Evolutionary conservation across 2,888 invertebrate species (phyloP).

Genomic region (Lycaena phlaeas): DNA sequence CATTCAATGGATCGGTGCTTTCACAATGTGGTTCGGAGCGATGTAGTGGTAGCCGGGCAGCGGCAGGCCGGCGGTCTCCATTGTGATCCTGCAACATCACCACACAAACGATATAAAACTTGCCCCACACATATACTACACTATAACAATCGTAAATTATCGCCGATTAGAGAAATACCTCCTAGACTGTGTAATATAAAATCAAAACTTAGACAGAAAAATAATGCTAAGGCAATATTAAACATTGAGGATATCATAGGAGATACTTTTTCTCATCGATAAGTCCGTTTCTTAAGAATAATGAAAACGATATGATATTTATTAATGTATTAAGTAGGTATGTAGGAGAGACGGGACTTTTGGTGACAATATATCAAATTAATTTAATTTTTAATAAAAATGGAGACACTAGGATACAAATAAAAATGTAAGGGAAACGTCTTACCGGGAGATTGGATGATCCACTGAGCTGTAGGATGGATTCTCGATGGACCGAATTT

Average conservation of each 20-base stretch:
- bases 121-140: no score
- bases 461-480: conserved; percentile 68
- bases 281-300: no score
- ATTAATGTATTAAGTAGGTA: conserved; percentile 1
- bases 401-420: conserved; percentile 55
- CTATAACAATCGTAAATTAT: no score
- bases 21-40: conserved; percentile 93
- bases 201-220: no score
- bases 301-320: no score
- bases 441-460: conserved; percentile 70
- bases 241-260: no score
- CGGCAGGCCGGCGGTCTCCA: conserved; percentile 94
- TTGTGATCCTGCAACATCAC: conserved; percentile 86
- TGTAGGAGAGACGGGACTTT: conserved; percentile 2
- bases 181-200: neutral
- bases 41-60: conserved; percentile 94
- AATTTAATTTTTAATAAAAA: conserved; percentile 8
- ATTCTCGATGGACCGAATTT: conserved; percentile 58
- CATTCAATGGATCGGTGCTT: conserved; percentile 90
- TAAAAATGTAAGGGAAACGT: conserved; percentile 60
- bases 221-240: no score
- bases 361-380: conserved; percentile 2
- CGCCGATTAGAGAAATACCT: no score
- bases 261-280: no score
- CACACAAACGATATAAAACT: neutral